Percentiles rank a stretch among this genome's conserved stretches.
phyloP scores from a whole-genome alignment of 2,797 vertebrate genomes.

The Falco peregrinus region DNA sequence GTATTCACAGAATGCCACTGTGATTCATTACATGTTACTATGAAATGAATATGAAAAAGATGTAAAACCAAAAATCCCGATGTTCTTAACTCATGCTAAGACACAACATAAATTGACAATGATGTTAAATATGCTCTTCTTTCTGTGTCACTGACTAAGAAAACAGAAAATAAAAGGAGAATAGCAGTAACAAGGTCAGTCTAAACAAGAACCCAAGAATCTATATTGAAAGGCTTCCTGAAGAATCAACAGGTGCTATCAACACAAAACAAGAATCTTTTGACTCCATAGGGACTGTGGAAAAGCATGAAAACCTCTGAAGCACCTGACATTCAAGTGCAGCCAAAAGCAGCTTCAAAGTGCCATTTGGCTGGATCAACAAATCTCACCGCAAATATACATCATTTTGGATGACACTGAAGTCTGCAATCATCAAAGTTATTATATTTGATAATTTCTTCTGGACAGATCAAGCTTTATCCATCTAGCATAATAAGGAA shows the following conservation, averaged over 20 bases:
- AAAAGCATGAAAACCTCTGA: not conserved
- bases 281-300: not conserved
- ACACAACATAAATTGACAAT: not conserved
- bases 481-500: not conserved
- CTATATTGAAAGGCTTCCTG: not conserved
- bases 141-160: not conserved
- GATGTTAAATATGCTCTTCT: not conserved
- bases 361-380: not conserved
- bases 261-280: not conserved
- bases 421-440: not conserved
- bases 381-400: not conserved
- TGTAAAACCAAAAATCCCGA: not conserved
- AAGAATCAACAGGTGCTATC: not conserved
- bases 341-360: not conserved
- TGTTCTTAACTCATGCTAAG: not conserved
- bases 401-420: not conserved
- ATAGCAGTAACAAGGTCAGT: not conserved
- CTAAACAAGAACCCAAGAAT: not conserved
- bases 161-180: not conserved
- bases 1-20: not conserved
- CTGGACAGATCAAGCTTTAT: not conserved
- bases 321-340: not conserved
- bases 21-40: not conserved
- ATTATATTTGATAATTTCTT: not conserved
- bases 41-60: not conserved